Conservation (phyloP, 1,140 invertebrate genomes). For the Rhagoletis zephyria region DNA sequence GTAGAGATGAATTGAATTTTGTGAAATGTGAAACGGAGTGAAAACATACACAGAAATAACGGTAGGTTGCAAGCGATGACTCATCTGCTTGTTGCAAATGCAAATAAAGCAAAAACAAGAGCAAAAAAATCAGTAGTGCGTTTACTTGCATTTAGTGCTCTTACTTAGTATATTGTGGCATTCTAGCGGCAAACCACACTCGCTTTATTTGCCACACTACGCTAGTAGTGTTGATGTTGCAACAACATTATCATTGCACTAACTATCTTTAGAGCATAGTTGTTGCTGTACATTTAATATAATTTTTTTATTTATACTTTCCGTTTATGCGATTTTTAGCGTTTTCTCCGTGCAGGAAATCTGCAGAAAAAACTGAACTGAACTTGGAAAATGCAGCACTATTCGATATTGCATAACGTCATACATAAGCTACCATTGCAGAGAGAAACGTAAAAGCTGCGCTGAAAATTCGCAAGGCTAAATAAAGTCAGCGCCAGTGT, state of each 20-base stretch:
- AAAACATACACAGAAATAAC: not conserved
- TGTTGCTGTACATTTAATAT: not conserved
- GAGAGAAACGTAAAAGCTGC: not conserved
- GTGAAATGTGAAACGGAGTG: not conserved
- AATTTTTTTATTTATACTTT: not conserved
- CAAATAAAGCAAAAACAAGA: not conserved
- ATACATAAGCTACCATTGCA: not conserved
- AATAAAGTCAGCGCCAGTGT: not conserved
- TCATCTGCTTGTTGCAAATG: constrained; percentile 32
- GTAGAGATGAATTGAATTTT: not conserved
- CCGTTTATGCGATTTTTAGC: not conserved
- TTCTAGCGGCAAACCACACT: not conserved
- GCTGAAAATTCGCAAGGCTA: not conserved
- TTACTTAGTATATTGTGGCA: not conserved
- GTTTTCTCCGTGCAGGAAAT: not conserved
- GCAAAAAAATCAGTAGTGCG: not conserved
- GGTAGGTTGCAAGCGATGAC: not conserved
- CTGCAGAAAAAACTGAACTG: not conserved
- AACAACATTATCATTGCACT: constrained; percentile 7
- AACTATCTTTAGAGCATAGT: not conserved
- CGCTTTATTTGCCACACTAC: not conserved
- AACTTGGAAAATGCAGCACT: not conserved
- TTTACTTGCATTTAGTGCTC: not conserved
- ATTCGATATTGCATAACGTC: not conserved
- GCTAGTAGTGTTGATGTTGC: not conserved